Evolutionary conservation across 2,113 vertebrate genomes (phyloP).

Genomic region (Cheirogaleus medius): DNA sequence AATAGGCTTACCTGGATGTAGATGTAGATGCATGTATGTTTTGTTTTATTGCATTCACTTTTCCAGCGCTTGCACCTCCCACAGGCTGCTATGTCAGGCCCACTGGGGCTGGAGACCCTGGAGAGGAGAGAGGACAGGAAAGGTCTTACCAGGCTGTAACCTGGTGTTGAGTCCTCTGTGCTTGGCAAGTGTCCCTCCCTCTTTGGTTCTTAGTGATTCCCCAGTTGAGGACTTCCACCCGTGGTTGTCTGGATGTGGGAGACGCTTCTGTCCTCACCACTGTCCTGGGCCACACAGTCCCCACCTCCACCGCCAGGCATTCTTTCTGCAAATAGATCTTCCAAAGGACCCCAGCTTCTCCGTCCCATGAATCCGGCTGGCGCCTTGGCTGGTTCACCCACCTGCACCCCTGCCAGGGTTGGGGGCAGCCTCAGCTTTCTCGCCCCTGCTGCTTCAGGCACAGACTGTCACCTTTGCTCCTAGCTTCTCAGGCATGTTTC

Average conservation of each 20-base stretch:
- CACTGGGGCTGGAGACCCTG: not conserved
- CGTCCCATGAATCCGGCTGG: not conserved
- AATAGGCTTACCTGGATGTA: too few species aligned
- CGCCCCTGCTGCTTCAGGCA: accelerated
- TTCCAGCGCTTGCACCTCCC: not conserved
- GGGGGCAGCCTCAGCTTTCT: not conserved
- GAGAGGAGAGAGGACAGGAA: not conserved
- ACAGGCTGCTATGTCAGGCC: not conserved
- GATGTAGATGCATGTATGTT: not conserved
- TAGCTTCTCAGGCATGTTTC: not conserved
- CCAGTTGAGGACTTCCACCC: not conserved
- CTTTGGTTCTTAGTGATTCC: not conserved
- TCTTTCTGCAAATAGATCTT: not conserved
- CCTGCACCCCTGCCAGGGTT: not conserved
- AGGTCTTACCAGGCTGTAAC: too few species aligned
- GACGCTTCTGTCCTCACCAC: not conserved
- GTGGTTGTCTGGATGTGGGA: not conserved
- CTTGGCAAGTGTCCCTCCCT: not conserved
- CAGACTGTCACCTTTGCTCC: not conserved
- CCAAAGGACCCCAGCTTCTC: not conserved
- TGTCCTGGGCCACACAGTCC: not conserved
- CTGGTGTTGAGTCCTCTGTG: not conserved
- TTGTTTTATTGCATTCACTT: not conserved
- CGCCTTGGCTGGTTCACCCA: not conserved
- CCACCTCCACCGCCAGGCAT: not conserved